Evolutionary conservation across 2,888 invertebrate species (phyloP).

Genomic region (Chaitophorus viminalis): DNA sequence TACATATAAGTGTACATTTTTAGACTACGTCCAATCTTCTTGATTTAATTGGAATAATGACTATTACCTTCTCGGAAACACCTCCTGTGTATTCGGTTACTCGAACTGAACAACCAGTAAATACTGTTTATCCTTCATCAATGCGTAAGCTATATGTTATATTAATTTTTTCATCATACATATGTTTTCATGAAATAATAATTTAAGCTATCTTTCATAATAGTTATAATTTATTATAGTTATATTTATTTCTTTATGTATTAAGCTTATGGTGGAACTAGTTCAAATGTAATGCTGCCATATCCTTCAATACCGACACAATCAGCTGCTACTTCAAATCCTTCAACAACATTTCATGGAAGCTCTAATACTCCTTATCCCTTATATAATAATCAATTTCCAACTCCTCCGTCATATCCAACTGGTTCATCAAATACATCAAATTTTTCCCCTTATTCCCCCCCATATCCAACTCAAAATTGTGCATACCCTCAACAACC

Average conservation of each 20-base stretch:
- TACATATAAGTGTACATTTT: constrained; percentile 63
- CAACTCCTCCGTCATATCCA: constrained; percentile 47
- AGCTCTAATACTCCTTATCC: constrained; percentile 54
- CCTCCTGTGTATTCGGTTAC: constrained; percentile 89
- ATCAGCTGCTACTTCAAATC: constrained; percentile 43
- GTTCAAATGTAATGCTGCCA: constrained; percentile 46
- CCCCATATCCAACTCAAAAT: constrained; percentile 59
- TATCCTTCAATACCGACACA: constrained; percentile 66
- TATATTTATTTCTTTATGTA: too few relatives aligned
- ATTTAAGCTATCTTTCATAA: too few relatives aligned
- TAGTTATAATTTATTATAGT: not conserved
- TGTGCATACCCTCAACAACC: constrained; percentile 50
- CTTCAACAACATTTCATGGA: constrained; percentile 38
- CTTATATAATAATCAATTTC: constrained; percentile 54
- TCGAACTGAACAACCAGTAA: constrained; percentile 40
- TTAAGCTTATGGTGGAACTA: constrained; percentile 41
- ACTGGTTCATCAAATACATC: constrained; percentile 43
- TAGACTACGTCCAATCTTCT: constrained; percentile 84
- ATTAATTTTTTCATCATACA: not conserved
- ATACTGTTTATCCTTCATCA: constrained; percentile 50
- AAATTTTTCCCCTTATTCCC: constrained; percentile 41
- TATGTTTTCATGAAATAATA: too few relatives aligned
- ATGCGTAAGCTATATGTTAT: constrained; percentile 27
- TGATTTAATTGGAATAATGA: constrained; percentile 90
- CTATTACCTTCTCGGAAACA: constrained; percentile 90